Conservation (phyloP, 2,113 vertebrate species). For the Odontophorus gujanensis region DNA sequence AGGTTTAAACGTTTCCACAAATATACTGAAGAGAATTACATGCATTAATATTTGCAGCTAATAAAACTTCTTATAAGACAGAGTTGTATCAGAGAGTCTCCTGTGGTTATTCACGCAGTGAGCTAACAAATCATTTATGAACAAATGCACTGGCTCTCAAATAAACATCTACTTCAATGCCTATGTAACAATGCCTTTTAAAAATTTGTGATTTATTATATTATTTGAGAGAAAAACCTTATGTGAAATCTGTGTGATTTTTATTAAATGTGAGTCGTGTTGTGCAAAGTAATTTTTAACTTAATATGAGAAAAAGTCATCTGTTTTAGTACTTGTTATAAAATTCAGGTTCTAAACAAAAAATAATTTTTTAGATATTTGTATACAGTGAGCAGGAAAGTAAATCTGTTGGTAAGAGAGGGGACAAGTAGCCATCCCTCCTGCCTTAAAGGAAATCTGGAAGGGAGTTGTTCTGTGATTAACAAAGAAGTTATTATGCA, state of each 20-base stretch:
- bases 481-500: accelerated
- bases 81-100: not conserved
- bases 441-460: not conserved
- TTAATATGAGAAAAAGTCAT: not conserved
- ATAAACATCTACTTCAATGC: not conserved
- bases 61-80: not conserved
- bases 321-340: not conserved
- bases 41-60: not conserved
- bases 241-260: not conserved
- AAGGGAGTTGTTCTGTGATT: not conserved
- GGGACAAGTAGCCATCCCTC: not conserved
- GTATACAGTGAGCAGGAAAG: not conserved
- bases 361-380: not conserved
- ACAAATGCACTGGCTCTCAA: not conserved
- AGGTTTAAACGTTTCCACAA: not conserved
- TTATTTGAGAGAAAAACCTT: not conserved
- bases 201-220: not conserved
- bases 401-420: not conserved
- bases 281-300: not conserved
- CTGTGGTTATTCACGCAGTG: not conserved
- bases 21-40: not conserved
- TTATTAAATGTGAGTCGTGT: not conserved
- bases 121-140: not conserved
- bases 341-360: not conserved
- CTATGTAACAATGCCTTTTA: not conserved